A percentile compares a stretch with the other conserved stretches of the same genome.
Evolutionary conservation across 1,140 invertebrate species (phyloP).

Genomic region (Diorhabda carinulata): DNA sequence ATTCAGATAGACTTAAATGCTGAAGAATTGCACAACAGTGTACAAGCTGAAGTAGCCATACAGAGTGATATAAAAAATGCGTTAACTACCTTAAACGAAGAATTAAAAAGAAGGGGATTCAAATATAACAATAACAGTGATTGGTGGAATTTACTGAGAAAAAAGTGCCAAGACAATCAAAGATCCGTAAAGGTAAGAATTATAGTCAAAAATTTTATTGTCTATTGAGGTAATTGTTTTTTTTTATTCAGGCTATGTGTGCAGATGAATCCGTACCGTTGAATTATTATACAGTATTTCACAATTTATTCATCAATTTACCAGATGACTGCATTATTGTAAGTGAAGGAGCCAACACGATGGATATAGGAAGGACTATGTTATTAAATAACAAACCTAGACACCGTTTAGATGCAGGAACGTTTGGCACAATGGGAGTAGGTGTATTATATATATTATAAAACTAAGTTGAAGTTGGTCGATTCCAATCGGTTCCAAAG

Average conservation of each 20-base stretch:
- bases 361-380: conserved; percentile 94
- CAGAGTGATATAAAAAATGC: conserved; percentile 42
- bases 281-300: conserved; percentile 92
- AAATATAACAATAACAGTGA: conserved; percentile 48
- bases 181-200: conserved; percentile 54
- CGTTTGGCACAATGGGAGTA: conserved; percentile 95
- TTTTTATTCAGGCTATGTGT: conserved; percentile 50
- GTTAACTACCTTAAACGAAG: conserved; percentile 43
- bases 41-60: conserved; percentile 50
- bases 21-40: conserved; percentile 90
- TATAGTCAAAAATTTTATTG: too few relatives aligned
- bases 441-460: conserved; percentile 12
- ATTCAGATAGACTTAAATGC: conserved; percentile 89
- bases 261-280: conserved; percentile 68
- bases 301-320: conserved; percentile 68
- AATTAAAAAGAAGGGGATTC: conserved; percentile 53
- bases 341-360: conserved; percentile 97
- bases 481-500: too few relatives aligned
- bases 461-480: too few relatives aligned
- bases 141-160: conserved; percentile 58
- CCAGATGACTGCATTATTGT: conserved; percentile 85
- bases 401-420: conserved; percentile 84
- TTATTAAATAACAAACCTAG: conserved; percentile 76
- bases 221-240: background rate
- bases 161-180: conserved; percentile 60